A percentile compares a stretch with the other conserved stretches of the same genome.
Conservation (phyloP, 2,797 vertebrate genomes). For the Gephyroberyx darwinii region DNA sequence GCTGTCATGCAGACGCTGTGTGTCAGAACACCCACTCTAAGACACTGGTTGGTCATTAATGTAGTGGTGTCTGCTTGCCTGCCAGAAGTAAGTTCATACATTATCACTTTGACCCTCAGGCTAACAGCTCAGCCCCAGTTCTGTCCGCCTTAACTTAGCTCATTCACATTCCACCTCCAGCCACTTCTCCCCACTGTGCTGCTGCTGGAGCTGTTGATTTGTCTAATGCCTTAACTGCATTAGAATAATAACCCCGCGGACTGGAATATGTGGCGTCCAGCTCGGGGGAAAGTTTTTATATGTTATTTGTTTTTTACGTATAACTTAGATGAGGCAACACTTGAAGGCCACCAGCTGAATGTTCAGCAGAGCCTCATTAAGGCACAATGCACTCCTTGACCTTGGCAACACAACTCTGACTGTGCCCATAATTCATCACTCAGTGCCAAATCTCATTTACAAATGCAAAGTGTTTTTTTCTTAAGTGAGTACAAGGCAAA, state of each 20-base stretch:
- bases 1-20: slow-evolving; percentile 39
- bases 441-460: slow-evolving; percentile 32
- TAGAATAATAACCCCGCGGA: slow-evolving; percentile 69
- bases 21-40: slow-evolving; percentile 36
- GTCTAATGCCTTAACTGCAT: slow-evolving; percentile 72
- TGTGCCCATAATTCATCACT: slow-evolving; percentile 46
- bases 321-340: slow-evolving; percentile 23
- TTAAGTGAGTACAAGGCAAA: slow-evolving; percentile 30
- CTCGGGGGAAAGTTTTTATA: slow-evolving; percentile 45
- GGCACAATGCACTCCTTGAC: slow-evolving; percentile 61
- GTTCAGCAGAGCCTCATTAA: slow-evolving; percentile 64
- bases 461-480: slow-evolving; percentile 43
- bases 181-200: slow-evolving; percentile 53
- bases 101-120: slow-evolving; percentile 76
- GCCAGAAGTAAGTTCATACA: slow-evolving; percentile 74
- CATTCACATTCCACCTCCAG: slow-evolving; percentile 71
- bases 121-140: slow-evolving; percentile 77
- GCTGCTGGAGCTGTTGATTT: slow-evolving; percentile 70
- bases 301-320: slow-evolving; percentile 45
- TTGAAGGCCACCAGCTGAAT: slow-evolving; percentile 28
- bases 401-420: slow-evolving; percentile 50
- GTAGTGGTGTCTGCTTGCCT: slow-evolving; percentile 59
- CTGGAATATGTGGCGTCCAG: slow-evolving; percentile 49
- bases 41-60: slow-evolving; percentile 65
- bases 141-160: slow-evolving; percentile 77